Evolutionary conservation across 2,888 invertebrate species (phyloP).

Genomic region (Bursaphelenchus okinawaensis): DNA sequence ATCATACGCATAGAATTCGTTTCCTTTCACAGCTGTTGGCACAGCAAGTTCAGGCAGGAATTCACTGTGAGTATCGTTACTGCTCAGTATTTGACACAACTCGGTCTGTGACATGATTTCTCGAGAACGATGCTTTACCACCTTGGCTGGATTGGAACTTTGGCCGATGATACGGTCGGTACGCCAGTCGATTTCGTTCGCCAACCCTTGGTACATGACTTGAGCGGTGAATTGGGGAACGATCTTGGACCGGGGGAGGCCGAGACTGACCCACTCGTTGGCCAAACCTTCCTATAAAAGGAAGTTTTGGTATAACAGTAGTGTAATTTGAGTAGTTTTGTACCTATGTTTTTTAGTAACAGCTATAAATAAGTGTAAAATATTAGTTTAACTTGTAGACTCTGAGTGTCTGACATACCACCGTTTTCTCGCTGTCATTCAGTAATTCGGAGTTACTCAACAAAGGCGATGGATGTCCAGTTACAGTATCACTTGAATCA

Average conservation of each 20-base stretch:
- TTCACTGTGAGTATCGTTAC: background rate
- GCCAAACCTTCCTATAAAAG: conserved; percentile 18
- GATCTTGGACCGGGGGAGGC: background rate
- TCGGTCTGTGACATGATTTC: conserved; percentile 25
- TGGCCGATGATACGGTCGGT: background rate
- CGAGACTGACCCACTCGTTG: background rate
- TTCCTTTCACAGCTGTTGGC: conserved; percentile 25
- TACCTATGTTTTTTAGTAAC: conserved; percentile 1
- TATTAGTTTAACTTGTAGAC: too few species aligned
- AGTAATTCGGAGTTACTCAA: conserved; percentile 15
- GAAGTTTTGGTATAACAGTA: too few species aligned
- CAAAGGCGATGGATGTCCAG: conserved; percentile 35
- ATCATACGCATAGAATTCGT: conserved; percentile 37
- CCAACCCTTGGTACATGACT: background rate
- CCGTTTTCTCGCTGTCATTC: conserved; percentile 15
- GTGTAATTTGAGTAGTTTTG: too few species aligned
- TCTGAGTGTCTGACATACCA: conserved; percentile 14
- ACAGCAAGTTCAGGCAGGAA: conserved; percentile 29
- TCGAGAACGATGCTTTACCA: conserved; percentile 9
- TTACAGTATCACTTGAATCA: conserved; percentile 9
- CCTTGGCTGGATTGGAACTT: background rate
- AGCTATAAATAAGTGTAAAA: too few species aligned
- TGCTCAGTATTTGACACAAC: conserved; percentile 20
- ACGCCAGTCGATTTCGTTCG: background rate
- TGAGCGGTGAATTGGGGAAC: background rate